phyloP scores from a whole-genome alignment of 2,888 invertebrate genomes.

The Tetheella fluctuosa region DNA sequence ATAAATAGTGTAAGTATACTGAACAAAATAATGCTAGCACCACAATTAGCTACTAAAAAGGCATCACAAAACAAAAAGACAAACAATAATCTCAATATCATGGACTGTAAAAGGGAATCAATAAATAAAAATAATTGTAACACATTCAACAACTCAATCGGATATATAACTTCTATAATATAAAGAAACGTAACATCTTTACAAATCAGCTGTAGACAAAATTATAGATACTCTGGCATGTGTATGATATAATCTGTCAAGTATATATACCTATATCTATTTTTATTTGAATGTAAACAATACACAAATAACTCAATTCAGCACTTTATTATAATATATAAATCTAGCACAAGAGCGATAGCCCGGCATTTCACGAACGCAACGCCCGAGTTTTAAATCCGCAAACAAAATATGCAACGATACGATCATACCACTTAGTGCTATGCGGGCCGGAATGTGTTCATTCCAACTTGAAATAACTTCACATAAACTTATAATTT shows the following conservation, averaged over 20 bases:
- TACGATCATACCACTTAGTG: not conserved
- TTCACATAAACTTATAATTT: conserved; percentile 54
- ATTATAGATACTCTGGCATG: not conserved
- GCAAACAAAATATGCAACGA: conserved; percentile 4
- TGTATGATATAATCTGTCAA: not conserved
- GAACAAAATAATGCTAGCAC: conserved; percentile 50
- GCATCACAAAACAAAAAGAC: conserved; percentile 56
- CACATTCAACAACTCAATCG: conserved; percentile 39
- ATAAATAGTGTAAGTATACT: conserved; percentile 18
- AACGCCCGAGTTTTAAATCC: conserved; percentile 9
- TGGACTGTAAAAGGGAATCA: conserved; percentile 40
- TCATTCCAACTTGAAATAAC: conserved; percentile 33
- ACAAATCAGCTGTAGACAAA: too few relatives aligned
- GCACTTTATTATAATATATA: not conserved
- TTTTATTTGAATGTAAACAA: not conserved
- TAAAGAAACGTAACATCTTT: not conserved
- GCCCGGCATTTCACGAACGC: conserved; percentile 17
- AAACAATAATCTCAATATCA: conserved; percentile 41
- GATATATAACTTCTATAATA: conserved; percentile 31
- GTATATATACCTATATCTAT: not conserved
- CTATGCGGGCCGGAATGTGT: conserved; percentile 9
- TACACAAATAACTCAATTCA: not conserved
- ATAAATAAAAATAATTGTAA: conserved; percentile 47
- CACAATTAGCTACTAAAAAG: conserved; percentile 35
- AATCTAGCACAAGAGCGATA: conserved; percentile 15